Conservation (phyloP, 2,113 vertebrate genomes). For the Anas platyrhynchos region DNA sequence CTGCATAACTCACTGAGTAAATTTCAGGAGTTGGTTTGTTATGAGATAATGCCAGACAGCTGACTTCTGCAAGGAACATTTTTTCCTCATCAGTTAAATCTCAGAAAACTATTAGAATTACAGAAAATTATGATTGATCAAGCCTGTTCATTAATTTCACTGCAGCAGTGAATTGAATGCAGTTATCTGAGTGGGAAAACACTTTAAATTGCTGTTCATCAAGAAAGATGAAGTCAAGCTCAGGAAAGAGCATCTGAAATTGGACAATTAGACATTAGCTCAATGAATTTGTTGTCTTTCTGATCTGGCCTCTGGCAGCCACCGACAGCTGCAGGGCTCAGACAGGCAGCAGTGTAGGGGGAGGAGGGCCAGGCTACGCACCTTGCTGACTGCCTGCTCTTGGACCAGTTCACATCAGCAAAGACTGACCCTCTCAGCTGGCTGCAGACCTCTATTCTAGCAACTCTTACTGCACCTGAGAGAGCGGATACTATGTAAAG, state of each 20-base stretch:
- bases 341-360: accelerated
- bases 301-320: neutral
- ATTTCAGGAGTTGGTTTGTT: neutral
- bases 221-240: neutral
- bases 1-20: neutral
- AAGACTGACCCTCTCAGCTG: accelerated
- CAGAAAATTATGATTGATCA: neutral
- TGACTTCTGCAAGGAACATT: neutral
- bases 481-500: accelerated
- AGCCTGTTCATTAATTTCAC: neutral
- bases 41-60: neutral
- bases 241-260: neutral
- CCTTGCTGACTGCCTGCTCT: neutral
- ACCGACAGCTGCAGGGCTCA: neutral
- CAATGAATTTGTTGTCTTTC: neutral
- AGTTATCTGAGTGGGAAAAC: neutral
- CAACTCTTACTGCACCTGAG: neutral
- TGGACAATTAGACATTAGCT: neutral
- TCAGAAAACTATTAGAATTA: neutral
- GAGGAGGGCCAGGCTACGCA: neutral
- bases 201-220: neutral
- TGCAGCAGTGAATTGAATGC: neutral
- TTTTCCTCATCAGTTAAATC: neutral
- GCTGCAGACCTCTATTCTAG: neutral
- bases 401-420: neutral